Percentiles rank a stretch among this genome's conserved stretches.
These are phyloP conservation scores for Nephila pilipes DNA, from an alignment of 1,140 invertebrate species.

Conservation along the genomic window DNA sequence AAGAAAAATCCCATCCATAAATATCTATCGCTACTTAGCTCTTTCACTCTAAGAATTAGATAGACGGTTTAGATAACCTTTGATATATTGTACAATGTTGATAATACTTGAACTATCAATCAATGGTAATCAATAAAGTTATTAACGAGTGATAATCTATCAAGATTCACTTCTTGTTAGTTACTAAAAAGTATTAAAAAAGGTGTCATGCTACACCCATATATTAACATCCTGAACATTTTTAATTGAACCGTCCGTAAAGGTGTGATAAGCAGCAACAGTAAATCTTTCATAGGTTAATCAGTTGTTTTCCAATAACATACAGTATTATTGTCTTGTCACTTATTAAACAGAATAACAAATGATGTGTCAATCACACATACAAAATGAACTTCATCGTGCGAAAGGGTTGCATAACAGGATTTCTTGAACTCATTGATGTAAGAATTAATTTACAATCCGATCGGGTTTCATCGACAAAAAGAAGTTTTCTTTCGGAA, in stretches of 20 bases:
- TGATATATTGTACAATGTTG: not conserved
- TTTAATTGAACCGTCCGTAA: not conserved
- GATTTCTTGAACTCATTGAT: not conserved
- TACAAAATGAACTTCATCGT: not conserved
- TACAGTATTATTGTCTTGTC: constrained; percentile 9
- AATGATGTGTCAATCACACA: not conserved
- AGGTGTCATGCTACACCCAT: not conserved
- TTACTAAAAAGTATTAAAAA: not conserved
- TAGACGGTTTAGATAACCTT: not conserved
- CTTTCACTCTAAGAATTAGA: not conserved
- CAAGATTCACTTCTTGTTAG: not conserved
- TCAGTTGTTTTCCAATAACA: not conserved
- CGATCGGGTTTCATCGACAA: not conserved
- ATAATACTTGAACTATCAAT: not conserved
- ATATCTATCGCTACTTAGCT: not conserved
- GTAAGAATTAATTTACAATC: constrained; percentile 11
- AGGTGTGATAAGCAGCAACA: not conserved
- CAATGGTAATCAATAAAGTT: constrained; percentile 10
- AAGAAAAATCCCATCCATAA: not conserved
- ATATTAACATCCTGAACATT: not conserved
- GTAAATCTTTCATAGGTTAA: not conserved
- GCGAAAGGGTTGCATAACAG: not conserved
- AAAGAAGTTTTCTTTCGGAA: not conserved
- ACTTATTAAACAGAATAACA: not conserved
- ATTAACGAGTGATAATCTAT: constrained; percentile 1